These are phyloP conservation scores for Leptobrachium ailaonicum DNA, from an alignment of 2,113 vertebrate genomes.

Conservation along the genomic window DNA sequence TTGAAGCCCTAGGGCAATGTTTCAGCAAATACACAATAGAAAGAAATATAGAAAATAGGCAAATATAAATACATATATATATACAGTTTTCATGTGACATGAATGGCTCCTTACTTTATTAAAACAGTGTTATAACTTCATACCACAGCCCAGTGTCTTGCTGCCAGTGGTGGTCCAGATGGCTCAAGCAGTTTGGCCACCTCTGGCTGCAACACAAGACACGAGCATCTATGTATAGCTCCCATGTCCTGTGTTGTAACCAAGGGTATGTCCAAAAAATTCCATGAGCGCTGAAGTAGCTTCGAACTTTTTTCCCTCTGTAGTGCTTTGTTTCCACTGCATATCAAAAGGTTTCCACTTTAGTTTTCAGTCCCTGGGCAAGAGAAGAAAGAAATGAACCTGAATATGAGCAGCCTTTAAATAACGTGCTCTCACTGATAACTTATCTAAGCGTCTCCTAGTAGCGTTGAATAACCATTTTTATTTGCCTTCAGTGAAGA, in stretches of 20 bases:
- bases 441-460: background rate
- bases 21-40: too few relatives aligned
- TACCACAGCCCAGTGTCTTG: background rate
- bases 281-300: constrained; percentile 42
- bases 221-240: constrained; percentile 76
- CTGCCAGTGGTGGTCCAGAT: background rate
- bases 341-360: background rate
- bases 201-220: constrained; percentile 85
- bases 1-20: too few relatives aligned
- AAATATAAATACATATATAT: background rate
- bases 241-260: constrained; percentile 81
- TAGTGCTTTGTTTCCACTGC: background rate
- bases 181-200: constrained; percentile 48
- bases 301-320: background rate
- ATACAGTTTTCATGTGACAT: too few relatives aligned
- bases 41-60: background rate
- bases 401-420: background rate
- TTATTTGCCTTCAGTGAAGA: too few relatives aligned
- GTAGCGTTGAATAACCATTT: too few relatives aligned
- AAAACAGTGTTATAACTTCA: background rate
- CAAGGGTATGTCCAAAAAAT: constrained; percentile 70
- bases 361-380: background rate
- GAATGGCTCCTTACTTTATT: background rate
- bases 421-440: constrained; percentile 7
- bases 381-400: constrained; percentile 1